Base-by-base conservation (phyloP, 2,113 vertebrate species). In the Scomber japonicus region DNA sequence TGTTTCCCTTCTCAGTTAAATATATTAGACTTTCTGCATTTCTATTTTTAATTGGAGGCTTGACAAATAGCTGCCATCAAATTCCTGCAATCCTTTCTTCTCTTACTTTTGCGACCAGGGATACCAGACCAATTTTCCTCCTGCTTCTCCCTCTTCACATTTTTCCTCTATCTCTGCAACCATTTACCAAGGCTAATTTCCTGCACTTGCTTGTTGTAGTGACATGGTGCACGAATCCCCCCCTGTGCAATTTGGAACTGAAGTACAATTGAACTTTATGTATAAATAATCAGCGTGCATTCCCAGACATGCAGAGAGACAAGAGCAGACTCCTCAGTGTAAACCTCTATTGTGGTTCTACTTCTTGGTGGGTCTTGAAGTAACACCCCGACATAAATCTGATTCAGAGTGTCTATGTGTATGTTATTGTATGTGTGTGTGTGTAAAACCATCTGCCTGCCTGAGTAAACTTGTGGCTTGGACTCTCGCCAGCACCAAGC, bases 351-450 rank as follows among this genome's bases (percentile, higher is more conserved):
- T 93, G 88, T 91, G 77, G 81, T 59, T 75, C 40, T 35, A 68
- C 93, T 72, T 94, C 93, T 93, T 95, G 93, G 92, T 93, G 90
- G 93, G 94, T 94, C 94, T 75, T 76, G 56, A 74, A 68, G 59
- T 87, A 85, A 91, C 81, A 78, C 81, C 67, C 70, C 24, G 15
- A 75, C 78, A 76, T 92, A 93, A 94, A 93, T 88, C 84, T 81
- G 70, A n/a, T 54, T 83, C 11, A 62, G 49, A 51, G 53, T 70
- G 16, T 76, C 24, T 56, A 24, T 45, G 62, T 64, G 60, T 70
- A 54, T 80, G 51, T 63, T 17, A 68, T 55, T 76, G 74, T 78
- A 73, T 81, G 24, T 78, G 30, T 56, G 31, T 75, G 56, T 80
- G 76, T 85, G 78, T 84, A 67, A 79, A 87, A 68, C 85, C 86